Base-by-base conservation (phyloP, 2,113 vertebrate genomes). In the Bambusicola thoracicus region DNA sequence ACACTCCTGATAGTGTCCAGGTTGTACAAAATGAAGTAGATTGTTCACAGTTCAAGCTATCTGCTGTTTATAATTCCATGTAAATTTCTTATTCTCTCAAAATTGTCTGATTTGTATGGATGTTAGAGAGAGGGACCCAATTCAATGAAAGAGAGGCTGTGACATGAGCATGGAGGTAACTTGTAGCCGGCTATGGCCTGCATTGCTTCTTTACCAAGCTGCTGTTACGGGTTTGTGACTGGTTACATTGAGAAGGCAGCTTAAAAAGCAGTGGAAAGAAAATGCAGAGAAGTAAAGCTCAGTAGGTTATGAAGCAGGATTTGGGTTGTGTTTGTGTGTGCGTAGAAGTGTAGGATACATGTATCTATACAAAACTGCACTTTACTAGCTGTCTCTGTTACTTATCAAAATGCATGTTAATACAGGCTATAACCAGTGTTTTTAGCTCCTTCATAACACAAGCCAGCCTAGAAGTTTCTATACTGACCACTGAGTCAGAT, bases 101-200 rank as follows among this genome's bases (percentile, higher is more conserved):
- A 82, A 83, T 6, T 4, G 8, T 29, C 25, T 61, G 30, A 73
- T 49, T 68, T 81, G 20, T 55, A 46, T 8, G 29, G 34, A 38
- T 67, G 63, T 51, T 63, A 38, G 32, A 41, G 20, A 61, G 62
- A 43, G 25, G 3, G 10, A 65, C 74, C 20, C 49, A 7, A 19
- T 48, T 19, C 29, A 58, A 58, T 2, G 6, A 44, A 34, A n/a
- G 53, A 58, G n/a, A 58, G 13, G 13, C 65, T 89, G 10, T 25
- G 51, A 9, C 1, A 0, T 36, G 25, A 92, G 15, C 49, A 20
- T 32, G 74, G 44, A 58, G 65, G 25, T 34, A 77, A 12, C 20
- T 62, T 55, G 0, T 14, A 68, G 20, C 38, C 34, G 75, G 30
- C 13, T 0, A 0, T 56, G 10, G 11, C 0, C 0, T 10, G 43